Evolutionary conservation across 2,888 invertebrate species (phyloP).

Genomic region (Drosophila birchii): DNA sequence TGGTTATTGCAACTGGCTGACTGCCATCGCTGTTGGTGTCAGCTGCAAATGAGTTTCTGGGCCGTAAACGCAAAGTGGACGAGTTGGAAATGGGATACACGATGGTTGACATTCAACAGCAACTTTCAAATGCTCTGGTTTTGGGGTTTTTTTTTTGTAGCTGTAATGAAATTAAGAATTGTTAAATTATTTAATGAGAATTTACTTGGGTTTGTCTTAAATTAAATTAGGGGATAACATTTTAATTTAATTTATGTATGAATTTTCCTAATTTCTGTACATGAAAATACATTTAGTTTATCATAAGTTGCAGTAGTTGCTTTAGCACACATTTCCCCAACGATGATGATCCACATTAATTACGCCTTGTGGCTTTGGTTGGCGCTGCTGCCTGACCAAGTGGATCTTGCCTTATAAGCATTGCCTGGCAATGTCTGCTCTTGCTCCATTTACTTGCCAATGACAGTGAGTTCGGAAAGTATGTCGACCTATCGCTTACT

Average conservation of each 20-base stretch:
- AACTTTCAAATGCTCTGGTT: conserved; percentile 15
- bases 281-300: not conserved
- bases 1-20: conserved; percentile 33
- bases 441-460: conserved; percentile 71
- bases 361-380: conserved; percentile 55
- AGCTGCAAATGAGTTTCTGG: conserved; percentile 74
- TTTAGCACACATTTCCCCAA: conserved; percentile 17
- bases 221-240: not conserved
- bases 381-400: conserved; percentile 1
- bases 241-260: no score
- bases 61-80: conserved; percentile 36
- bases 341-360: conserved; percentile 53
- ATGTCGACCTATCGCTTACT: conserved; percentile 60
- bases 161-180: not conserved
- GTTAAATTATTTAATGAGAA: not conserved
- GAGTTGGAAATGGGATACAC: conserved; percentile 18
- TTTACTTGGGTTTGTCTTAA: not conserved
- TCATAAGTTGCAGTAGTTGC: conserved; percentile 44
- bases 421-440: conserved; percentile 50
- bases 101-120: not conserved
- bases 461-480: conserved; percentile 75
- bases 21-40: conserved; percentile 57
- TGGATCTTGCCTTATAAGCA: conserved; percentile 16
- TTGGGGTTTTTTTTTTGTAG: not conserved
- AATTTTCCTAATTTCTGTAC: no score